phyloP scores from a whole-genome alignment of 2,888 invertebrate species.

The Erebia palarica region DNA sequence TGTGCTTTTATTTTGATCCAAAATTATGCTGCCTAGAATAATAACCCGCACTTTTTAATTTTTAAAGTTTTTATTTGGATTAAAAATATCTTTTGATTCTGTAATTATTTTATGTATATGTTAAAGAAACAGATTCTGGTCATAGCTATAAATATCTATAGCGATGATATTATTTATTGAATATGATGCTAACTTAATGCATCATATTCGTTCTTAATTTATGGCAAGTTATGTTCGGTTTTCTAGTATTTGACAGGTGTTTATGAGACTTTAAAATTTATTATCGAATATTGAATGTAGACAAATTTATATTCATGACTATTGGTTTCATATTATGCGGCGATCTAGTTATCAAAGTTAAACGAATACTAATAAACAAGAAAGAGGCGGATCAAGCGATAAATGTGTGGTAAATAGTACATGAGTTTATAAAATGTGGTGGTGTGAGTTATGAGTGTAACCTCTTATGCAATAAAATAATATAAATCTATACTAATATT shows the following conservation, averaged over 20 bases:
- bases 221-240: slow-evolving; percentile 13
- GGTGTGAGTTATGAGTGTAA: slow-evolving; percentile 6
- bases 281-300: slow-evolving; percentile 22
- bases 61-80: not conserved
- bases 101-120: not conserved
- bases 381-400: slow-evolving; percentile 28
- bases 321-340: slow-evolving; percentile 16
- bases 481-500: not conserved
- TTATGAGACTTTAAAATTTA: slow-evolving; percentile 28
- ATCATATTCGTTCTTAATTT: slow-evolving; percentile 15
- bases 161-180: not conserved
- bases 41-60: too few species aligned
- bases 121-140: not conserved
- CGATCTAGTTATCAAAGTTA: slow-evolving; percentile 32
- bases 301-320: slow-evolving; percentile 24
- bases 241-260: slow-evolving; percentile 25
- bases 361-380: slow-evolving; percentile 35
- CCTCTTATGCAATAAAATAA: slow-evolving; percentile 18
- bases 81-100: not conserved
- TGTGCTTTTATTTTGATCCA: too few species aligned
- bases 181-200: slow-evolving; percentile 15
- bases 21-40: too few species aligned
- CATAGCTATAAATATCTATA: not conserved
- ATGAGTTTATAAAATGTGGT: slow-evolving; percentile 19
- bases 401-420: slow-evolving; percentile 26